Conservation (phyloP, 2,888 invertebrate species). For the Drosophila kanekoi region DNA sequence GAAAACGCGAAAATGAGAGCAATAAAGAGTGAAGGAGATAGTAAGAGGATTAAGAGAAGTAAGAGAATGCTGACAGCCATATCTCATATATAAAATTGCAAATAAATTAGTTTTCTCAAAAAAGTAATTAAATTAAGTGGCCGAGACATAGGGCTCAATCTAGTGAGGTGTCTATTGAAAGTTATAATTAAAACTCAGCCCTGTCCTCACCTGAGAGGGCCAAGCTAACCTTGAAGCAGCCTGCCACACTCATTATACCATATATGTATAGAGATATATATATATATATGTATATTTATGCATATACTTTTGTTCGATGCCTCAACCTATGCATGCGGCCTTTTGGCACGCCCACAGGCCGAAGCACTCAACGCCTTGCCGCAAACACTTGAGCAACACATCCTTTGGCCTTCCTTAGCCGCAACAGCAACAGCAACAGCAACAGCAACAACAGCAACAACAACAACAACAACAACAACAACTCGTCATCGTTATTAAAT, state of each 20-base stretch:
- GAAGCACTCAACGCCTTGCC: conserved; percentile 35
- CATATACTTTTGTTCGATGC: conserved; percentile 30
- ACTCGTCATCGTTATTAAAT: conserved; percentile 77
- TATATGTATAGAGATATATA: no score
- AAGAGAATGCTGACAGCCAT: not conserved
- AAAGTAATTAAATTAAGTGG: conserved; percentile 8
- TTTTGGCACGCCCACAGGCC: conserved; percentile 22
- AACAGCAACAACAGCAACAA: conserved; percentile 30
- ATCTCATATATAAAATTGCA: not conserved
- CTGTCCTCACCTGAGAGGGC: not conserved
- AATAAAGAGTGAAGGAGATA: not conserved
- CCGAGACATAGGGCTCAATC: not conserved
- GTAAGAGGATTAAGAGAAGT: not conserved
- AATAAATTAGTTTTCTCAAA: conserved; percentile 7
- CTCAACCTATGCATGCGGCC: conserved; percentile 33
- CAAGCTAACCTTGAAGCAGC: conserved; percentile 58
- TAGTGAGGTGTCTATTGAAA: conserved; percentile 22
- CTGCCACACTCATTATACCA: conserved; percentile 1
- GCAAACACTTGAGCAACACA: conserved; percentile 54
- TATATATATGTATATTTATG: not conserved
- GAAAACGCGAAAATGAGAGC: no score
- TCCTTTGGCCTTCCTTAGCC: conserved; percentile 57
- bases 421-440: conserved; percentile 50
- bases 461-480: conserved; percentile 31
- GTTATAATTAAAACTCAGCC: conserved; percentile 13